Conservation (phyloP, 2,888 invertebrate genomes). For the Ceratothoa steindachneri region DNA sequence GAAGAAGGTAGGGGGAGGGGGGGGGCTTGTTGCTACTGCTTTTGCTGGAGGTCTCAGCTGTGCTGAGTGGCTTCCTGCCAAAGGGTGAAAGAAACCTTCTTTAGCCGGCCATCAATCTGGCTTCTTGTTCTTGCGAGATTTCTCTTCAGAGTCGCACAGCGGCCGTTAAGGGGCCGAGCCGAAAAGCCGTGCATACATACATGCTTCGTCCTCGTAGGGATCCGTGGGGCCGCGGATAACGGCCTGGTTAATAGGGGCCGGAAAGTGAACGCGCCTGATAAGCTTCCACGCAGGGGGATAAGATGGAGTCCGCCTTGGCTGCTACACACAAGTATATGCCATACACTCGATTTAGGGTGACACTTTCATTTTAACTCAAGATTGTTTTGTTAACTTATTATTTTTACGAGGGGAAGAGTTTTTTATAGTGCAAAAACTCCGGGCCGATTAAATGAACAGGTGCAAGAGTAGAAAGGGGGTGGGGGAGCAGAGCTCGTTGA, state of each 20-base stretch:
- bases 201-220: neutral
- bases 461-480: neutral
- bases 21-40: no score
- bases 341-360: no score
- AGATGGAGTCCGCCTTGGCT: neutral
- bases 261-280: neutral
- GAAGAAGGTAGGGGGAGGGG: no score
- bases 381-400: no score
- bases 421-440: no score
- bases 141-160: neutral
- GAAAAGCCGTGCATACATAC: neutral
- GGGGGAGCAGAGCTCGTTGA: neutral
- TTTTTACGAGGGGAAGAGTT: no score
- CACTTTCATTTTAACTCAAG: no score
- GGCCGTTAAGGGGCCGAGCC: neutral
- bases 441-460: neutral
- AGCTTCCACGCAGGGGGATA: neutral
- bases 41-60: neutral
- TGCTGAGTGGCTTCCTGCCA: conserved; percentile 6
- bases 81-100: neutral
- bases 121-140: conserved; percentile 3
- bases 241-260: neutral
- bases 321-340: no score
- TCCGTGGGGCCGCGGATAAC: neutral
- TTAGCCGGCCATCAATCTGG: conserved; percentile 8